A percentile compares a stretch with the other conserved stretches of the same genome.
Conservation (phyloP, 2,888 invertebrate genomes). For the Harpalus rubripes region DNA sequence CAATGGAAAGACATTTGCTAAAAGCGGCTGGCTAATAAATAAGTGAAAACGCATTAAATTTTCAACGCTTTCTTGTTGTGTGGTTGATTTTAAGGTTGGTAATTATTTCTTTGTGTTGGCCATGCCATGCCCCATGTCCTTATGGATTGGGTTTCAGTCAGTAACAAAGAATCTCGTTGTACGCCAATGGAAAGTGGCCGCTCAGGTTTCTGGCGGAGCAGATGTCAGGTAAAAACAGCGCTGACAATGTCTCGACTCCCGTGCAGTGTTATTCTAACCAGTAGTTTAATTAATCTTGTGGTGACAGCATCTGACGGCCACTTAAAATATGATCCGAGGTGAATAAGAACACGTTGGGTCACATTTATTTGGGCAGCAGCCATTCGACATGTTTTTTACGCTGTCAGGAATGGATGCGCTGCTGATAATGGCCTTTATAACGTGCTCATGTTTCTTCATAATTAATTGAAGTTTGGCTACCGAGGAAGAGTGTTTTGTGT, state of each 20-base stretch:
- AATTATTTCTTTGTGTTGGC: no score
- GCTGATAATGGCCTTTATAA: conserved; percentile 58
- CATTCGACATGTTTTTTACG: conserved; percentile 58
- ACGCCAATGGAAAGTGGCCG: conserved; percentile 7
- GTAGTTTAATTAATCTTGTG: conserved; percentile 66
- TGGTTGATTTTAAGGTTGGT: conserved; percentile 15
- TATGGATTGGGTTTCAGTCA: neutral
- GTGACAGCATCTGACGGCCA: conserved; percentile 63
- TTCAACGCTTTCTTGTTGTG: neutral
- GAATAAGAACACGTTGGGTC: conserved; percentile 60
- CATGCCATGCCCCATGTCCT: neutral
- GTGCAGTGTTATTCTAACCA: conserved; percentile 65
- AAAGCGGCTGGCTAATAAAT: no score
- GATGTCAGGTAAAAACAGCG: conserved; percentile 67
- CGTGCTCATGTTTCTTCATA: conserved; percentile 62
- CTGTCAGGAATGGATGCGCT: conserved; percentile 59
- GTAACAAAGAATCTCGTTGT: neutral
- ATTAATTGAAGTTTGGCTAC: conserved; percentile 53
- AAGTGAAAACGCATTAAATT: neutral
- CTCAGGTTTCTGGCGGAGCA: conserved; percentile 51
- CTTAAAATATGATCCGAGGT: conserved; percentile 65
- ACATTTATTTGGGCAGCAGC: conserved; percentile 61
- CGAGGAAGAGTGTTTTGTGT: conserved; percentile 35
- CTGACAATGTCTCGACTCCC: conserved; percentile 63
- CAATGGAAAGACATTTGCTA: no score